A percentile compares a stretch with the other conserved stretches of the same genome.
phyloP scores from a whole-genome alignment of 2,797 vertebrate species.

The Myotis pilosus region DNA sequence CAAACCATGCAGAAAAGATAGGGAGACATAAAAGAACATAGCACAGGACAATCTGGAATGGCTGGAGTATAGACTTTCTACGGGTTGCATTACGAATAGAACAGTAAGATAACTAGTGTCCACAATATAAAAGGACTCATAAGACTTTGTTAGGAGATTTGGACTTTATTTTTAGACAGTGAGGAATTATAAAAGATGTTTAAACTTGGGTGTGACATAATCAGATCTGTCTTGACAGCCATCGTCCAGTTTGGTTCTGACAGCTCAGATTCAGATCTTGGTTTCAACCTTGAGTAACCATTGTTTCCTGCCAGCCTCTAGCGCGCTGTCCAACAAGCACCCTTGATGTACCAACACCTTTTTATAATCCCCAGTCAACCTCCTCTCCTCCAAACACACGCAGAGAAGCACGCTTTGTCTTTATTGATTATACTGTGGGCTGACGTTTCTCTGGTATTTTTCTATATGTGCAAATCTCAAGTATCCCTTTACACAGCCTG shows the following conservation, averaged over 20 bases:
- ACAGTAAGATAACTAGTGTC: neutral
- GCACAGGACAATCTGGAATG: neutral
- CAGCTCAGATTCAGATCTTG: slow-evolving; percentile 51
- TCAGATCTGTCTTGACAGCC: slow-evolving; percentile 11
- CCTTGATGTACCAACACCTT: neutral
- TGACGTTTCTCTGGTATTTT: neutral
- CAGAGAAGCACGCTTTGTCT: neutral
- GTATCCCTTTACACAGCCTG: neutral
- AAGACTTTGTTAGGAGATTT: neutral
- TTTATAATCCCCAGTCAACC: neutral
- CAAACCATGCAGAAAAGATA: neutral
- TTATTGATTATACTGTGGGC: neutral
- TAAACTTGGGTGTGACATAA: neutral
- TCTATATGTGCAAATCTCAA: neutral
- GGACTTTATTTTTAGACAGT: neutral
- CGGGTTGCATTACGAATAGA: neutral
- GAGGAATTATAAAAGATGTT: neutral
- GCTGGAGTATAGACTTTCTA: neutral
- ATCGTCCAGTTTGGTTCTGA: slow-evolving; percentile 11
- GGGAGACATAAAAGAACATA: neutral
- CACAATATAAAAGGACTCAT: neutral
- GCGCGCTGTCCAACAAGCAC: neutral
- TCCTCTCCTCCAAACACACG: neutral
- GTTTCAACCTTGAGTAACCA: slow-evolving; percentile 36
- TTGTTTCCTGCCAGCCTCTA: neutral